Evolutionary conservation across 1,140 invertebrate species (phyloP), one percentile per base, ranked within the genome.

Genomic region (Zaprionus ghesquierei): DNA sequence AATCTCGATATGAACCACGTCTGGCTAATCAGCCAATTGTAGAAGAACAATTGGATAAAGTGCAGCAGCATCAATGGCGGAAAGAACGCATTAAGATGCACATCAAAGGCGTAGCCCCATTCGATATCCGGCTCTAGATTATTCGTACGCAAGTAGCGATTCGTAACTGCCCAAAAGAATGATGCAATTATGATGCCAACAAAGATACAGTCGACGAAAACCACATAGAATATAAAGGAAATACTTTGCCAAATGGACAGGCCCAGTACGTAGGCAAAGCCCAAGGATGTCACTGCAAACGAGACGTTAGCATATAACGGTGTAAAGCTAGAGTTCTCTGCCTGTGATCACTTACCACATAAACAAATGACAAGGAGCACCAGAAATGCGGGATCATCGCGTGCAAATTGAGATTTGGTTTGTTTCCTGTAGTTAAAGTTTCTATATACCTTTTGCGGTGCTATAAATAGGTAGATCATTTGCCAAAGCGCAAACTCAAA

Each of bases 401-500:
- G 95, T 0, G 98, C 98, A 95, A 99, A 99, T 93, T 99, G 98
- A 79, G 98, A 97, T 93, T 99, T 99, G 68, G 98, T 98, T 94
- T 99, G 96, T 95, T 99, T 99, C 93, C 99, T 95, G 93, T 99
- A 99, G 82, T 98, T 96, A 92, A 99, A 99, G 93, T 99, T 99
- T 92, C 98, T 95, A 90, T 99, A 99, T 3, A 99, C 98, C 95
- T 99, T 99, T 92, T 99, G 98, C 23, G 99, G 99, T 0, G 98
- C 94, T 61, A 97, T 94, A 92, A 99, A 98, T 55, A 99, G 93
- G 93, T 99, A 99, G 0, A 99, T 93, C 97, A 99, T 99, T 95
- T 99, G 99, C 98, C 98, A 99, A 10, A 97, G 93, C 2, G 98
- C 99, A 94, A 98, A 99, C 92, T 99, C 98, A 94, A 99, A 99